Percentiles rank a stretch among this genome's conserved stretches.
Evolutionary conservation across 2,797 vertebrate genomes (phyloP).

Genomic region (Trachurus trachurus): DNA sequence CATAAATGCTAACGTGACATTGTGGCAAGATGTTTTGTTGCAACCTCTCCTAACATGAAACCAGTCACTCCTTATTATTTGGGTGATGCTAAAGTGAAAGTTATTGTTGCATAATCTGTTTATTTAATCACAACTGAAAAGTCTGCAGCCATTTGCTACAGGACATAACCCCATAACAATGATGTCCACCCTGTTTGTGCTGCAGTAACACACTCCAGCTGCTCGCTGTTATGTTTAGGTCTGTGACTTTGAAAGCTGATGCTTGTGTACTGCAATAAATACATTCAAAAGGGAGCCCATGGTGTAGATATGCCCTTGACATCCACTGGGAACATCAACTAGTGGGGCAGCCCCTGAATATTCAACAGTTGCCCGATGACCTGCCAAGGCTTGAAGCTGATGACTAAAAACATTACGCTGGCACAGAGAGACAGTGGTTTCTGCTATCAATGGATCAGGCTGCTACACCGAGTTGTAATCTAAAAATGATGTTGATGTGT

Average conservation of each 20-base stretch:
- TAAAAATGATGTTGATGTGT: not conserved
- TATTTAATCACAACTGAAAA: conserved; percentile 15
- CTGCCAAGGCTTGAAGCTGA: not conserved
- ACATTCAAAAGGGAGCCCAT: conserved; percentile 37
- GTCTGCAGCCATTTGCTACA: conserved; percentile 14
- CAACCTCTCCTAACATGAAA: not conserved
- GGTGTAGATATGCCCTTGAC: conserved; percentile 65
- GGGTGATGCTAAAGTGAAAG: not conserved
- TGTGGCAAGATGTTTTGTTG: too few relatives aligned
- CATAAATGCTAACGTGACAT: too few relatives aligned
- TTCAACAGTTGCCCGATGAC: conserved; percentile 53
- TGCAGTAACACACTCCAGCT: conserved; percentile 39
- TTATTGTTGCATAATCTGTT: not conserved
- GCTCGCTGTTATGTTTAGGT: conserved; percentile 17
- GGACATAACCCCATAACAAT: conserved; percentile 32
- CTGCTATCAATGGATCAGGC: not conserved
- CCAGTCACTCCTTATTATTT: not conserved
- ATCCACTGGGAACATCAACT: conserved; percentile 39
- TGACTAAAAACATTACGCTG: not conserved
- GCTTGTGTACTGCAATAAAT: conserved; percentile 46
- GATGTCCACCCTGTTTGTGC: conserved; percentile 21
- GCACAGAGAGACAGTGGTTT: not conserved
- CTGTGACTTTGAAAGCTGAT: conserved; percentile 25
- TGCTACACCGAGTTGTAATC: not conserved
- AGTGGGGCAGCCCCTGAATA: conserved; percentile 61